A percentile compares a stretch with the other conserved stretches of the same genome.
Conservation (phyloP, 1,140 invertebrate species). For the Rhizoglyphus robini region DNA sequence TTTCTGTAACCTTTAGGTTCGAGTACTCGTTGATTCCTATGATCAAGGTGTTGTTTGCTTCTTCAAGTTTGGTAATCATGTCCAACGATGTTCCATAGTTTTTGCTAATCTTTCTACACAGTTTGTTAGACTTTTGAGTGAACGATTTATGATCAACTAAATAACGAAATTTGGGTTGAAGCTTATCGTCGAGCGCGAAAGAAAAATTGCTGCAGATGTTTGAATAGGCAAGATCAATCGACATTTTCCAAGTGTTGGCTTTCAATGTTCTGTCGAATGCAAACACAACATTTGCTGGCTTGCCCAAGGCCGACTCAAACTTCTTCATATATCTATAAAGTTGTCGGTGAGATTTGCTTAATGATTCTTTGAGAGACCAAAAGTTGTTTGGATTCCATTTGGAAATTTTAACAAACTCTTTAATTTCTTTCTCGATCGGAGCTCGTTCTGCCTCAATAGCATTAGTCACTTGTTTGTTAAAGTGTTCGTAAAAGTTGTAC, state of each 20-base stretch:
- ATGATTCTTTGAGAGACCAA: constrained; percentile 71
- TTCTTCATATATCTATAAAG: constrained; percentile 72
- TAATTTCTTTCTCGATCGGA: constrained; percentile 76
- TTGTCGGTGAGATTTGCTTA: constrained; percentile 71
- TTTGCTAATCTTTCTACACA: not conserved
- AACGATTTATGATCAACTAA: not conserved
- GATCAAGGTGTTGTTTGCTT: constrained; percentile 19
- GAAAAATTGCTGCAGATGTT: not conserved
- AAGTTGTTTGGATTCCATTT: constrained; percentile 90
- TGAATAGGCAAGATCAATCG: not conserved
- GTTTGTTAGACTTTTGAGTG: not conserved
- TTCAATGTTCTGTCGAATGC: not conserved
- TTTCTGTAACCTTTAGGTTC: constrained; percentile 22
- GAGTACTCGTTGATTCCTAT: constrained; percentile 16
- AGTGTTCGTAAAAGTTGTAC: constrained; percentile 70
- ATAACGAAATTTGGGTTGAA: not conserved
- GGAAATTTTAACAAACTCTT: constrained; percentile 86
- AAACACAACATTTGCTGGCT: not conserved
- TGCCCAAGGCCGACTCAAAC: constrained; percentile 40
- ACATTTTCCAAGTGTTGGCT: not conserved
- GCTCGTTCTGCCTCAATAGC: constrained; percentile 49
- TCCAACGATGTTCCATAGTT: not conserved
- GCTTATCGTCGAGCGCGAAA: not conserved
- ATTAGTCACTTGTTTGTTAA: constrained; percentile 45
- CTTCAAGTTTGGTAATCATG: constrained; percentile 26